A percentile compares a stretch with the other conserved stretches of the same genome.
phyloP scores from a whole-genome alignment of 2,797 vertebrate species.

The Amphiprion clarkii region DNA sequence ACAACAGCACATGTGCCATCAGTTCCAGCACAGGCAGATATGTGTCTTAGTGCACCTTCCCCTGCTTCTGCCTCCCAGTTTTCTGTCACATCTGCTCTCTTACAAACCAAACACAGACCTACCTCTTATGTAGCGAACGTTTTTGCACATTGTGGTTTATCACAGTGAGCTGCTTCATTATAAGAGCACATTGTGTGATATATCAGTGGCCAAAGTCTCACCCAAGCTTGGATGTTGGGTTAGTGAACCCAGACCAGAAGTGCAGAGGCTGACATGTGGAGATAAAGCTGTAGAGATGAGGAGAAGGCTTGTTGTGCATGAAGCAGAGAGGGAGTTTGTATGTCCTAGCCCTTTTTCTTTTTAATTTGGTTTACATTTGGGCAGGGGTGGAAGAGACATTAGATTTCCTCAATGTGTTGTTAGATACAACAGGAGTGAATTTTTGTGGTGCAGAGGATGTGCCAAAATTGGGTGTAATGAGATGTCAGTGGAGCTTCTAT shows the following conservation, averaged over 20 bases:
- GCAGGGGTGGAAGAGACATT: no score
- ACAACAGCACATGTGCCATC: slow-evolving; percentile 6
- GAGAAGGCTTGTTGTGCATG: slow-evolving; percentile 1
- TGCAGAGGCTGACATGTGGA: slow-evolving; percentile 25
- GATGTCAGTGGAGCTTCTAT: no score
- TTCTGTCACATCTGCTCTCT: slow-evolving; percentile 15
- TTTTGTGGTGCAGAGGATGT: no score
- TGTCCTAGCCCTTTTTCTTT: neutral
- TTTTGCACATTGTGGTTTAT: neutral
- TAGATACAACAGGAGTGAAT: no score
- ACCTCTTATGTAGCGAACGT: slow-evolving; percentile 1
- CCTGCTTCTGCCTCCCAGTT: slow-evolving; percentile 7
- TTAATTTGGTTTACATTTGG: no score
- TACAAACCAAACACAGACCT: slow-evolving; percentile 22
- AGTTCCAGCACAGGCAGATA: neutral
- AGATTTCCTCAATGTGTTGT: no score
- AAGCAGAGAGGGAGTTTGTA: neutral
- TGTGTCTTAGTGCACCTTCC: neutral
- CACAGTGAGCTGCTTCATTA: neutral
- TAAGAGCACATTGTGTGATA: slow-evolving; percentile 19
- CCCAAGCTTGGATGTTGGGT: slow-evolving; percentile 29
- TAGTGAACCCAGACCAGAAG: slow-evolving; percentile 12
- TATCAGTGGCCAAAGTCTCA: slow-evolving; percentile 39
- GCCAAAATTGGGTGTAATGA: no score
- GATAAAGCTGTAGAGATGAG: slow-evolving; percentile 12